A percentile compares a stretch with the other conserved stretches of the same genome.
Conservation (phyloP, 2,888 invertebrate genomes). For the Platycheirus rosarum region DNA sequence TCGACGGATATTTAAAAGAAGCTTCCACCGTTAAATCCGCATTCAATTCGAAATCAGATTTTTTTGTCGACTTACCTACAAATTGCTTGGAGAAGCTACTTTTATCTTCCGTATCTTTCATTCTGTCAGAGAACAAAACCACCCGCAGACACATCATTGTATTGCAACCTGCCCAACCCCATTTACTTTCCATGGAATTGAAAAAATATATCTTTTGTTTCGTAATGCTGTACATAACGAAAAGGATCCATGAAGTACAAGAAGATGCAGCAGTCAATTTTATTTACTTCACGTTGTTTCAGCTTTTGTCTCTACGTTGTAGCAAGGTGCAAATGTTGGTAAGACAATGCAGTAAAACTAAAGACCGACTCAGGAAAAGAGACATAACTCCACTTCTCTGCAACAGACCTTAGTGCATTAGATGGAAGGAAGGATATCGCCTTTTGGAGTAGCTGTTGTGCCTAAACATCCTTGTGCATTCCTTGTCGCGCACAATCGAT, state of each 20-base stretch:
- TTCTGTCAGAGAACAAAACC: slow-evolving; percentile 15
- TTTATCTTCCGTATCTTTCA: not conserved
- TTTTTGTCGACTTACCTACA: not conserved
- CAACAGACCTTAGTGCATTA: not conserved
- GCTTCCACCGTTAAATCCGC: slow-evolving; percentile 27
- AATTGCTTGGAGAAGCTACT: slow-evolving; percentile 3
- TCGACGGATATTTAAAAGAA: slow-evolving; percentile 21
- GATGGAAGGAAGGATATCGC: not conserved
- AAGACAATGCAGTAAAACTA: slow-evolving; percentile 18
- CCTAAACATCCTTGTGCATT: slow-evolving; percentile 49
- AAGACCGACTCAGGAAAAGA: slow-evolving; percentile 18
- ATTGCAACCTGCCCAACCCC: slow-evolving; percentile 3
- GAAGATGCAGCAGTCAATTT: slow-evolving; percentile 34
- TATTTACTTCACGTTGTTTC: slow-evolving; percentile 34
- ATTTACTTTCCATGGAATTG: too few relatives aligned
- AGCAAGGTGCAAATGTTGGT: slow-evolving; percentile 33
- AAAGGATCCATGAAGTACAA: slow-evolving; percentile 10
- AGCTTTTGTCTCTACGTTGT: slow-evolving; percentile 14
- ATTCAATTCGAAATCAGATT: slow-evolving; percentile 25
- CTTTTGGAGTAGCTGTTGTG: slow-evolving; percentile 39
- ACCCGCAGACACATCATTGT: slow-evolving; percentile 14
- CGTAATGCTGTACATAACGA: not conserved
- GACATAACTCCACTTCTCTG: slow-evolving; percentile 37
- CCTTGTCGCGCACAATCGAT: slow-evolving; percentile 24
- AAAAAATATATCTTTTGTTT: not conserved